Base-by-base conservation (phyloP, 2,888 invertebrate species). In the Microchrysa polita region DNA sequence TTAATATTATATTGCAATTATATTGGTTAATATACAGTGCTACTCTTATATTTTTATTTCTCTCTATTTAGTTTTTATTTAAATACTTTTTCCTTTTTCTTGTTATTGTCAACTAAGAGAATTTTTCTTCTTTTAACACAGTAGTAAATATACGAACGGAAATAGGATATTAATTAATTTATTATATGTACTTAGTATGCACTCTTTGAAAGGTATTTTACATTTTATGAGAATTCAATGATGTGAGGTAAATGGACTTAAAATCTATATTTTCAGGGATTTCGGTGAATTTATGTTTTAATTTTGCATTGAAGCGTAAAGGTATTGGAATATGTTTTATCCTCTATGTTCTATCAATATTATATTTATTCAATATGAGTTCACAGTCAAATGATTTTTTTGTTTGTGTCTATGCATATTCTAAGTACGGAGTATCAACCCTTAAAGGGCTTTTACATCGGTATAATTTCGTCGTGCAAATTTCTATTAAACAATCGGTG, bases 51-150 rank as follows among this genome's bases (percentile, higher is more conserved):
- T 65, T 16, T n/a, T 55, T 16, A 16, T 16, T 16, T 10, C 2
- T 10, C 2, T 52, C 52, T 48, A 48, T 48, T 65, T 65, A 48
- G 48, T 9, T n/a, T n/a, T 44, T 65, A 65, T 18, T 65, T 65
- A n/a, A 48, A 65, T 48, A 48, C 44, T 48, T 65, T 61, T 48
- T 7, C 2, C n/a, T n/a, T n/a, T n/a, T n/a, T 12, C 10, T 48
- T 44, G 44, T 65, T 65, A 65, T 65, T 65, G 65, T 65, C 65
- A 65, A 65, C 65, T 65, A 65, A 65, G 65, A 42, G 48, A 61
- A 27, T 16, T 7, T n/a, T 40, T 61, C 7, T 48, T 61, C 42
- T 12, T 48, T 48, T 48, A 48, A 48, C 48, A 48, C 48, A n/a
- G 4, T n/a, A n/a, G n/a, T 14, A 16, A 61, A 12, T 65, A 16